phyloP scores from a whole-genome alignment of 2,888 invertebrate species.

The Ectemnius lituratus region DNA sequence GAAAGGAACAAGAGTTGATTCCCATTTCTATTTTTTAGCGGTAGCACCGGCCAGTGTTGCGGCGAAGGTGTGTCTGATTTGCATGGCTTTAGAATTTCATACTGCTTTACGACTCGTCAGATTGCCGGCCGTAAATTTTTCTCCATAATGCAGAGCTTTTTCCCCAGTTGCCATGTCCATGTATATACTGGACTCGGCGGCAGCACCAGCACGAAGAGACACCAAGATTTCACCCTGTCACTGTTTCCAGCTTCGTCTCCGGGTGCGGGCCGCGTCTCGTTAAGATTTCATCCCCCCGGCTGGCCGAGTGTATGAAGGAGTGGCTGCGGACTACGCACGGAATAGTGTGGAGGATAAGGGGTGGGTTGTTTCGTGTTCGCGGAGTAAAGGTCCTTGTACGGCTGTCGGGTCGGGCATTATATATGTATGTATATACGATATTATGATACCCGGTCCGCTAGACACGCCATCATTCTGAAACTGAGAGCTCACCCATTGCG shows the following conservation, averaged over 20 bases:
- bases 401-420: constrained; percentile 60
- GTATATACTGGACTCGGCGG: not conserved
- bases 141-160: constrained; percentile 3
- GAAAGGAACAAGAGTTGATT: too few species aligned
- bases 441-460: constrained; percentile 54
- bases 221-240: constrained; percentile 19
- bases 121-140: not conserved
- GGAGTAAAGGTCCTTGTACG: constrained; percentile 61
- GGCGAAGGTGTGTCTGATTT: not conserved
- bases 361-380: constrained; percentile 50
- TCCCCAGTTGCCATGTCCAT: too few species aligned
- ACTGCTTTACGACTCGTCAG: constrained; percentile 5
- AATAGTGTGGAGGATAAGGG: constrained; percentile 9
- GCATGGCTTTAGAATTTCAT: constrained; percentile 5
- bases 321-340: constrained; percentile 22
- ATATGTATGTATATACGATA: constrained; percentile 59
- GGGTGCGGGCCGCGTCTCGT: constrained; percentile 41
- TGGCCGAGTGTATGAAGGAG: constrained; percentile 39
- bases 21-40: not conserved
- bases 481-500: constrained; percentile 55
- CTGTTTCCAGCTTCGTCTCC: constrained; percentile 30
- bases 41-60: not conserved
- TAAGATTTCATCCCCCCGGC: constrained; percentile 55
- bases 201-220: not conserved
- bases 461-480: constrained; percentile 55